Evolutionary conservation across 1,140 invertebrate genomes (phyloP), one percentile per base, ranked within the genome.

Genomic region (Pseudoatta argentina): DNA sequence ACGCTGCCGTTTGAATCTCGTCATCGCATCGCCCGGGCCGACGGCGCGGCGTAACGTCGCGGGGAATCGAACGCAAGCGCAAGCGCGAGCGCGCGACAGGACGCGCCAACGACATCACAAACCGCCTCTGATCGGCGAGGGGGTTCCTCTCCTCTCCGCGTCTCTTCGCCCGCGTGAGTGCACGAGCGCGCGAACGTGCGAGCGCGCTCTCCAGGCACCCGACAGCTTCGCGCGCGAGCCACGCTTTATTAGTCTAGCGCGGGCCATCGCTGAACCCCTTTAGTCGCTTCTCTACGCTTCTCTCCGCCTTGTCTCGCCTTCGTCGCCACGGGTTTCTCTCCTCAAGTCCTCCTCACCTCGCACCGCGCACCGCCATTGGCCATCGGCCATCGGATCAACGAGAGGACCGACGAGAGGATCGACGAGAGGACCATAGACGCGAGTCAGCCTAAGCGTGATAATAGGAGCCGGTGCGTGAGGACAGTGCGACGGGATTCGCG

Each of bases 191-290:
- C 83, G 87, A 88, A 78, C 88, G 69, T 85, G 88, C 87, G 88
- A 88, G 87, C 87, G 76, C 87, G 69, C 85, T 83, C 88, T 89
- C 89, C 59, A 82, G 89, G 72, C 88, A 72, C 61, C 51, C 88
- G 89, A 89, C 85, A 86, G 66, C 88, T 87, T 87, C 89, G 93
- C 93, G 93, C 93, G 93, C 94, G 92, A 92, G 93, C 93, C 90
- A 89, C 93, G 93, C 94, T 94, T 94, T 94, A 94, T 94, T 94
- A 94, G 93, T 94, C 94, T 93, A 93, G 93, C 93, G 92, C 92
- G 94, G 93, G 93, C 93, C 94, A 94, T 93, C 94, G 94, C 21
- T 91, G 93, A 93, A 94, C 93, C 92, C 93, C 92, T 93, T 93
- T 90, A 83, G 88, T 79, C 76, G 89, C 87, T 69, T 79, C 86